A percentile compares a stretch with the other conserved stretches of the same genome.
Conservation (phyloP, 2,888 invertebrate species). For the Sinelater perroti region DNA sequence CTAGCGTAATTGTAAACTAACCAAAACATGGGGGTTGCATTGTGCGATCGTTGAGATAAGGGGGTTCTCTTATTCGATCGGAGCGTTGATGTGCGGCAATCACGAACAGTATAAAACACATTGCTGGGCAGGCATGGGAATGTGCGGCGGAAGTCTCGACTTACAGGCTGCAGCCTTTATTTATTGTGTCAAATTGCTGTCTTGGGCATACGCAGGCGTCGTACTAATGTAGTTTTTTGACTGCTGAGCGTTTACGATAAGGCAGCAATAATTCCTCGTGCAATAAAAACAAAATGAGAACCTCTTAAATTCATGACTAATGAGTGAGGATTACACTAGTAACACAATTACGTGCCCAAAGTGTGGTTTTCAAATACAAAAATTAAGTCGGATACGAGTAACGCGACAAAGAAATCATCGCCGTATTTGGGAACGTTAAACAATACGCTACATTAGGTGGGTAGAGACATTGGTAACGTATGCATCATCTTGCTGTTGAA, state of each 20-base stretch:
- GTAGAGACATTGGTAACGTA: background rate
- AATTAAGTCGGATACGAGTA: no score
- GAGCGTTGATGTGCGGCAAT: conserved; percentile 2
- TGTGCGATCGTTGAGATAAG: conserved; percentile 5
- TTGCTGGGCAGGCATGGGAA: conserved; percentile 15
- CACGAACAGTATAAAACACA: conserved; percentile 15
- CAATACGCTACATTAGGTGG: background rate
- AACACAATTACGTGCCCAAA: no score
- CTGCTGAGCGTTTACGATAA: no score
- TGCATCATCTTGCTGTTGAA: background rate
- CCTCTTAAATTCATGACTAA: no score
- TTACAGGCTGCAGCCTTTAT: background rate
- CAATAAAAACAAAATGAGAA: no score
- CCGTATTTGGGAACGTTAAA: background rate
- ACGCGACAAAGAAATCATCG: background rate
- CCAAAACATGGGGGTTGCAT: background rate
- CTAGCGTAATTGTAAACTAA: background rate
- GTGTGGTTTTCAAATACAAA: no score
- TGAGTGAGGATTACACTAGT: no score
- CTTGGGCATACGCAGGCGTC: no score
- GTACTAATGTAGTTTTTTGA: no score
- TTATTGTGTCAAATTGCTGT: conserved; percentile 13
- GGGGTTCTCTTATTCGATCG: conserved; percentile 3
- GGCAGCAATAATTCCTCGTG: no score
- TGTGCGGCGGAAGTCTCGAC: conserved; percentile 18